These are phyloP conservation scores for Digitonthophagus gazella DNA, from an alignment of 2,888 invertebrate species.

Conservation along the genomic window DNA sequence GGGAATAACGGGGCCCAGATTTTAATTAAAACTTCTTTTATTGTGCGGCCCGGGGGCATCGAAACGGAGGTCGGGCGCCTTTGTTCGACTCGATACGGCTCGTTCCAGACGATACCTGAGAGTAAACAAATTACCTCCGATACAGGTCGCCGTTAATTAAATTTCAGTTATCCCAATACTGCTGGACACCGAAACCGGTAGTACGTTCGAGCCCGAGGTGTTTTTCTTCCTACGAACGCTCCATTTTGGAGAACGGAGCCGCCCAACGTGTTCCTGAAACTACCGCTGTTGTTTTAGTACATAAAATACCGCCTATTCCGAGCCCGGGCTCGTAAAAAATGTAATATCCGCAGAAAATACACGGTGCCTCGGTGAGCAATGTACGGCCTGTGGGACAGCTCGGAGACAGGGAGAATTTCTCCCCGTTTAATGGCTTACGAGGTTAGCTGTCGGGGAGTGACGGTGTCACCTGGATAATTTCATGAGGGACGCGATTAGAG, in stretches of 20 bases:
- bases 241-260: neutral
- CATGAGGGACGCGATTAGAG: neutral
- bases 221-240: neutral
- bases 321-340: neutral
- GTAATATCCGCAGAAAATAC: neutral
- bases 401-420: neutral
- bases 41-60: neutral
- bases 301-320: neutral
- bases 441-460: neutral
- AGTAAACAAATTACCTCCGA: conserved; percentile 14
- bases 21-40: conserved; percentile 4
- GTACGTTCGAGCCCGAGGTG: neutral
- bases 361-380: neutral
- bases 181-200: neutral
- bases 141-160: conserved; percentile 9
- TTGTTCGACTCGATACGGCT: neutral
- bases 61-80: neutral
- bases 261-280: neutral
- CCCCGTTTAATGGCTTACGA: neutral
- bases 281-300: neutral
- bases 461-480: neutral
- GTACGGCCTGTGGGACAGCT: neutral
- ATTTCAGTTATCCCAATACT: conserved; percentile 7
- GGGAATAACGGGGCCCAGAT: neutral
- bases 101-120: conserved; percentile 14